These are phyloP conservation scores for Ginglymostoma cirratum DNA, from an alignment of 2,113 vertebrate genomes.

Conservation along the genomic window DNA sequence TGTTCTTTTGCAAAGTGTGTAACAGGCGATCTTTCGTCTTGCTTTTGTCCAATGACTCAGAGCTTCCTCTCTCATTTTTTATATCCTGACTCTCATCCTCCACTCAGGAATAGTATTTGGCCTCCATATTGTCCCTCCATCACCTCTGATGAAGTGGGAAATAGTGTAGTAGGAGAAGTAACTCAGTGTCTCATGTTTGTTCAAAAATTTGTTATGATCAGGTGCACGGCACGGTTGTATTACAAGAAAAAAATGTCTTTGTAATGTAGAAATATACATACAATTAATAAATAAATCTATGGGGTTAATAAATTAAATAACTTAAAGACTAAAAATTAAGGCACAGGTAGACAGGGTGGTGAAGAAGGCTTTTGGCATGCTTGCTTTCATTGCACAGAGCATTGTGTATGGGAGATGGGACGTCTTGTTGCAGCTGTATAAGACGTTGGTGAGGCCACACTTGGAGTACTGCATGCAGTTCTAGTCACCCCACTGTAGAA, in stretches of 20 bases:
- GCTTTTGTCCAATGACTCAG: background rate
- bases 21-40: background rate
- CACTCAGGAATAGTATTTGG: background rate
- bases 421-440: no score
- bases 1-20: background rate
- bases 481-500: no score
- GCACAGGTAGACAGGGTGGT: no score
- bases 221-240: background rate
- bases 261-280: background rate
- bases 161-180: background rate
- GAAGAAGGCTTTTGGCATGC: no score
- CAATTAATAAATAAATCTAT: background rate
- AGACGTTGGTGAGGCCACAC: no score
- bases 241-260: background rate
- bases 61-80: background rate
- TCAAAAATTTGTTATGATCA: background rate
- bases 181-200: background rate
- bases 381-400: no score
- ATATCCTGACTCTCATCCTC: background rate
- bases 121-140: background rate
- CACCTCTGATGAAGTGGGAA: background rate
- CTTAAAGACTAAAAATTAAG: background rate
- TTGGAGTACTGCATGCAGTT: no score
- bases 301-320: background rate
- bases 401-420: no score